Evolutionary conservation across 2,113 vertebrate species (phyloP).

Genomic region (Conger conger): DNA sequence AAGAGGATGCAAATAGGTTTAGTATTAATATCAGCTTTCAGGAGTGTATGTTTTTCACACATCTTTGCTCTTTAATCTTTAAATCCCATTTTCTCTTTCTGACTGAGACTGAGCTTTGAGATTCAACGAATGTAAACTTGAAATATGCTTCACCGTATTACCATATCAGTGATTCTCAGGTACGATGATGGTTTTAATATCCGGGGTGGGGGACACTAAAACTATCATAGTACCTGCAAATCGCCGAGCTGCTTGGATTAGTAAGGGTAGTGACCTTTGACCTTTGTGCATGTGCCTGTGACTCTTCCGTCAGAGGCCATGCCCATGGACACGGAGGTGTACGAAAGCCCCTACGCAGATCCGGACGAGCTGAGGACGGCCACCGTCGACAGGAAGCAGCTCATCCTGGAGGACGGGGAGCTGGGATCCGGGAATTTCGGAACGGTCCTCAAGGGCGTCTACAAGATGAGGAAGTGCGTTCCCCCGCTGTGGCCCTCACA

Average conservation of each 20-base stretch:
- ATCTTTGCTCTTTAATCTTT: background rate
- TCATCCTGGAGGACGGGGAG: conserved; percentile 85
- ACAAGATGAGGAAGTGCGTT: conserved; percentile 90
- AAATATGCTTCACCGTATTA: background rate
- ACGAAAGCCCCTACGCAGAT: conserved; percentile 94
- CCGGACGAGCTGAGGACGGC: conserved; percentile 89
- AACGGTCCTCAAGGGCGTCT: conserved; percentile 87
- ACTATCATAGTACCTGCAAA: no score
- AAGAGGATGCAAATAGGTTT: no score
- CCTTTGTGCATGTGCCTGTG: background rate
- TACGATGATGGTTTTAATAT: no score
- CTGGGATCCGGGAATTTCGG: conserved; percentile 97
- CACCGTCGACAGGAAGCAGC: conserved; percentile 78
- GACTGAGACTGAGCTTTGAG: background rate
- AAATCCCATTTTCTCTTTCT: background rate
- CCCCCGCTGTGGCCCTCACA: no score
- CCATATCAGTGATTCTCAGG: no score
- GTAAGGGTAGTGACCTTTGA: background rate
- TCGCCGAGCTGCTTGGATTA: background rate
- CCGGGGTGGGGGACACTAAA: no score
- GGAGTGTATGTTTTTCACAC: background rate
- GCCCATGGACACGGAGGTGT: conserved; percentile 93
- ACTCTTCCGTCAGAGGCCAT: conserved; percentile 66
- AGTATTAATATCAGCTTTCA: background rate
- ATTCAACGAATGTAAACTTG: no score